These are phyloP conservation scores for Apteryx mantelli DNA, from an alignment of 2,113 vertebrate species.

Conservation along the genomic window DNA sequence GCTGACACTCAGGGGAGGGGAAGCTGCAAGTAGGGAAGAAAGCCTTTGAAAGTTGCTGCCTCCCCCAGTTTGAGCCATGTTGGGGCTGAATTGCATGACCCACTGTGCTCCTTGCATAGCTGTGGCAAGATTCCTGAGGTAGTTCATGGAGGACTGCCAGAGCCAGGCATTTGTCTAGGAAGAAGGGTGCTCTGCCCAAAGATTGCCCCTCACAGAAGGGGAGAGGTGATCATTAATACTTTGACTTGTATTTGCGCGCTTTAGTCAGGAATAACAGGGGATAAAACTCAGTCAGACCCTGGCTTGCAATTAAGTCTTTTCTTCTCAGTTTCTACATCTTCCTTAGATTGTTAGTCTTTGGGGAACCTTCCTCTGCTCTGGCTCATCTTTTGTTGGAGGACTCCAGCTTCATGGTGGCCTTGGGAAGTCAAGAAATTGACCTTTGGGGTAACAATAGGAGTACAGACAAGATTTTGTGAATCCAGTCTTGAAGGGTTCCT, in stretches of 20 bases:
- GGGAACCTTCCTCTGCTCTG: neutral
- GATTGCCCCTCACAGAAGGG: neutral
- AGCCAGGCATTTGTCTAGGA: neutral
- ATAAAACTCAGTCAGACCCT: neutral
- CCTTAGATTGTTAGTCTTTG: neutral
- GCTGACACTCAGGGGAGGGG: neutral
- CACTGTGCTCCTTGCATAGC: neutral
- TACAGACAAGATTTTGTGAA: neutral
- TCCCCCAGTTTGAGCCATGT: neutral
- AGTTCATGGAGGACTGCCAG: neutral
- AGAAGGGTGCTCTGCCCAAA: neutral
- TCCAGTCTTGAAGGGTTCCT: neutral
- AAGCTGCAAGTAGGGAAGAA: neutral
- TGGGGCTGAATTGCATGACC: neutral
- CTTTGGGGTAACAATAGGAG: neutral
- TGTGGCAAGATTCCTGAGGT: neutral
- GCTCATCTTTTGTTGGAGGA: neutral
- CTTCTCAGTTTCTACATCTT: neutral
- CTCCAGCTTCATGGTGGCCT: neutral
- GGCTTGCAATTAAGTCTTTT: neutral
- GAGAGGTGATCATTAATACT: neutral
- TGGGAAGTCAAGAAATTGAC: neutral
- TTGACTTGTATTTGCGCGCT: neutral
- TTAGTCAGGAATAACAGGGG: neutral
- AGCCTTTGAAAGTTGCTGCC: neutral